Evolutionary conservation across 2,113 vertebrate genomes (phyloP), one percentile per base, ranked within the genome.

Genomic region (Ranitomeya variabilis): DNA sequence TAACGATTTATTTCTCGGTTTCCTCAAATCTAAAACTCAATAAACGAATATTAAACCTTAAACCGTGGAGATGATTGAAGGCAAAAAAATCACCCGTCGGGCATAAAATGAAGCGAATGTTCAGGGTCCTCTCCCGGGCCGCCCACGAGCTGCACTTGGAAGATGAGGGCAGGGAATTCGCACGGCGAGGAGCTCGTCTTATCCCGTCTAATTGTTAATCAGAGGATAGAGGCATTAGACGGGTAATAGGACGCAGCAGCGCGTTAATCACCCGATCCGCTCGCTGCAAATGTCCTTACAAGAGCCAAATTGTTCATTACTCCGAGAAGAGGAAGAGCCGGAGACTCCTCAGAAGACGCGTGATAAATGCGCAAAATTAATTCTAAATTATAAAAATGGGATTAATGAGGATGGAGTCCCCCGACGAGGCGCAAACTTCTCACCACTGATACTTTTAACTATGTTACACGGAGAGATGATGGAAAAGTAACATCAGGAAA

Each of bases 231-330:
- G 91, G 60, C 85, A 18, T 82, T 83, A 89, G 87, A 37, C 90
- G 90, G 90, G 84, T 6, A 90, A 89, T 90, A 91, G 0, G 90
- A 83, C 90, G 87, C 91, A 91, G 91, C 90, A 91, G 84, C 5
- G 85, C 37, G 90, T 88, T 92, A 91, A 91, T 89, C 91, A 91
- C 91, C 90, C 89, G 91, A 89, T 80, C 90, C 69, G 0, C 86
- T 77, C 0, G 83, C 80, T 91, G 71, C 79, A 91, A 88, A 90
- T 59, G 23, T 90, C 90, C 84, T 91, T 90, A 64, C 74, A 51
- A 12, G 85, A 71, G 12, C 91, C 45, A 87, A 91, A 16, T 21
- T 0, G 1, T 67, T 86, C 89, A 0, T 10, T 1, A 45, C 88
- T 86, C 86, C 0, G 69, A 37, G 85, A 64, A 76, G 74, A 60